Conservation (phyloP, 2,888 invertebrate genomes). For the Drosophila nr. fundita region DNA sequence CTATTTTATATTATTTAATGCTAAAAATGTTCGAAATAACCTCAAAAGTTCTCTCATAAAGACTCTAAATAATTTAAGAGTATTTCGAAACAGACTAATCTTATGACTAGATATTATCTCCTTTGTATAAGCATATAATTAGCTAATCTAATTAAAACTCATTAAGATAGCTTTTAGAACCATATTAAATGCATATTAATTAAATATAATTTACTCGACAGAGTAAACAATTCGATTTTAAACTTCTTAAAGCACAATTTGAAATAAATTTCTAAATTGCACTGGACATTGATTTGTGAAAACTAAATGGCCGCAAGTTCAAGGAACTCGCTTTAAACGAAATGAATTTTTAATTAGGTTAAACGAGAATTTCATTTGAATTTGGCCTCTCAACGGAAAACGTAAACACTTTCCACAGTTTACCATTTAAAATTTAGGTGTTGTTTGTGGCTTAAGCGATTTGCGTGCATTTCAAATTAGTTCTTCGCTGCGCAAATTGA, state of each 20-base stretch:
- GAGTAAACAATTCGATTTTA: neutral
- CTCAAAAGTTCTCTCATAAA: neutral
- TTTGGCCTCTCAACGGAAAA: neutral
- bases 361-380: neutral
- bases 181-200: neutral
- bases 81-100: neutral
- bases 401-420: constrained; percentile 10
- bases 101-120: neutral
- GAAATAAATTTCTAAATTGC: neutral
- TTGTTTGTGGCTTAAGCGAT: constrained; percentile 4
- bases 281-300: constrained; percentile 4
- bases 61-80: neutral
- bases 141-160: neutral
- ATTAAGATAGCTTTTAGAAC: neutral
- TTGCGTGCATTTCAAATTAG: constrained; percentile 4
- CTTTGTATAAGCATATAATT: neutral
- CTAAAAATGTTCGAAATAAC: too few species aligned
- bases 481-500: neutral
- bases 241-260: neutral
- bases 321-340: constrained; percentile 9
- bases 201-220: neutral
- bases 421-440: neutral
- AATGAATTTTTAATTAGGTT: constrained; percentile 6
- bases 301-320: constrained; percentile 26
- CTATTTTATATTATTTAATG: neutral